A percentile compares a stretch with the other conserved stretches of the same genome.
These are phyloP conservation scores for Autographa pulchrina DNA, from an alignment of 2,888 invertebrate species.

Conservation along the genomic window DNA sequence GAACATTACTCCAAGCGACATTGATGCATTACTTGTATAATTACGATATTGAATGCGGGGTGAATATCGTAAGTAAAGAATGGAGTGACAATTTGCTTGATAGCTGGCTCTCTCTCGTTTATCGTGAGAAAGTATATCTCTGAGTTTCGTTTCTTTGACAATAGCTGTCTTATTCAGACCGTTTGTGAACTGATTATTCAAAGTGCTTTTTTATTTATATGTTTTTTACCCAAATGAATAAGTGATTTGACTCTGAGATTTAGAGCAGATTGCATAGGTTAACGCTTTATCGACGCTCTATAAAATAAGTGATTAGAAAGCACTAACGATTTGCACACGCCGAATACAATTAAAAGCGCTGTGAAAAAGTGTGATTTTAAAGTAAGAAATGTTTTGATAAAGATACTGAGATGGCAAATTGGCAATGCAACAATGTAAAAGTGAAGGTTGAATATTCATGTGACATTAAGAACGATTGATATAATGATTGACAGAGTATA, in stretches of 20 bases:
- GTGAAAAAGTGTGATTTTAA: not conserved
- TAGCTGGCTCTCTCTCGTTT: conserved; percentile 55
- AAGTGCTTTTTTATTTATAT: conserved; percentile 25
- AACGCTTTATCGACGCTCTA: not conserved
- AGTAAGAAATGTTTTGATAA: not conserved
- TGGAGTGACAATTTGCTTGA: conserved; percentile 58
- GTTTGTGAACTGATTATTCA: conserved; percentile 55
- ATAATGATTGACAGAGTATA: conserved; percentile 5
- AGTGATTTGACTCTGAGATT: not conserved
- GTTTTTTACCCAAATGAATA: conserved; percentile 10
- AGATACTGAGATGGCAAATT: not conserved
- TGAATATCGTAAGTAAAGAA: conserved; percentile 50
- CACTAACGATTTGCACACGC: not conserved
- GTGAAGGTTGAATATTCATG: conserved; percentile 4
- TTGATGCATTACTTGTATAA: conserved; percentile 55
- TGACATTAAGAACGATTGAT: not conserved
- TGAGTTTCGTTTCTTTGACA: conserved; percentile 64
- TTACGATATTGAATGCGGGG: conserved; percentile 43
- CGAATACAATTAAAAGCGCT: not conserved
- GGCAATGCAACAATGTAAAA: not conserved
- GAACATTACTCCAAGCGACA: conserved; percentile 47
- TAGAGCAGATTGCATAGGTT: conserved; percentile 2
- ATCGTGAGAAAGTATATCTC: conserved; percentile 67
- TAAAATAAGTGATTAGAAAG: not conserved
- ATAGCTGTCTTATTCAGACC: conserved; percentile 61